Base-by-base conservation (phyloP, 2,888 invertebrate genomes). In the Caenorhabditis sp. region DNA sequence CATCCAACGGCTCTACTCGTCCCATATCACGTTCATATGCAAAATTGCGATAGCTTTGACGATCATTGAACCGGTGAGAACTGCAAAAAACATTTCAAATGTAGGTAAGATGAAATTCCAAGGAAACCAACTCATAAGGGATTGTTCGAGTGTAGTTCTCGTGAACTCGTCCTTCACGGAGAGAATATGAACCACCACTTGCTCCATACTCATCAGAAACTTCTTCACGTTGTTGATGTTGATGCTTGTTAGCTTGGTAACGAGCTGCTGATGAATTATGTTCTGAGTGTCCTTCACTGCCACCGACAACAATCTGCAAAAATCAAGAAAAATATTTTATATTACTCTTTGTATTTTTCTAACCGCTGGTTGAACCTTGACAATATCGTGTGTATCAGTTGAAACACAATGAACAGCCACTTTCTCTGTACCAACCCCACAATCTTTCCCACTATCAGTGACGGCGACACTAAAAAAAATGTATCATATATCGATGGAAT, bases 11-110 rank as follows among this genome's bases (percentile, higher is more conserved):
- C 43, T 76, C 79, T 1, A 79, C 79, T 57, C 74, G 54, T 63
- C 76, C 79, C 74, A 79, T 72, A 57, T 79, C 79, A 31, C 79
- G 59, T 36, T 79, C 79, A 53, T 75, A 79, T 27, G 76, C 79
- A 54, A 68, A 79, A 59, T 79, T 79, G 10, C 79, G 59, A 53
- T 75, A 79, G 58, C 79, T 79, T 52, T 73, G 71, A 8, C 78
- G 68, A 52, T 78, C 78, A 17, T 38, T 61, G 57, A 50, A 67
- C 21, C 53, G 53, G 17, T 58, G 56, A 36, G 56, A 38, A 25
- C 23, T 31, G 14, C 36, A 57, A 21, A 27, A 21, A 50, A 17
- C 20, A 10, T 23, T 1, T 60, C 50, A 21, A 27, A 23, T 14
- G 1, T 36, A 0, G 53, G 7, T 3, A 10, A 21, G 20, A 50